These are phyloP conservation scores for Pelecanoides urinatrix DNA, from an alignment of 2,113 vertebrate species.

Conservation along the genomic window DNA sequence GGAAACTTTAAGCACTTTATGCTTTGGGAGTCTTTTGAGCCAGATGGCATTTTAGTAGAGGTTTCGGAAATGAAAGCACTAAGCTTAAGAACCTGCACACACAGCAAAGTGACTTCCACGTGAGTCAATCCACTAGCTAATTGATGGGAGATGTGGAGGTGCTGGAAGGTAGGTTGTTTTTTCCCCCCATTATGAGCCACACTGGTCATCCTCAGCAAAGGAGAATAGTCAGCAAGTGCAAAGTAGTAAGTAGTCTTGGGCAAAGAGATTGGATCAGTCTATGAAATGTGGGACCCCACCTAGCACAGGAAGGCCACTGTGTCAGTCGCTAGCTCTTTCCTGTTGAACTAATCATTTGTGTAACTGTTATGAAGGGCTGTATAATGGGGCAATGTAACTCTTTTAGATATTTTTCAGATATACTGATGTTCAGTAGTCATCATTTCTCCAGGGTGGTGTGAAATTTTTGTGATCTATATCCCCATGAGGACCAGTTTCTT, in stretches of 20 bases:
- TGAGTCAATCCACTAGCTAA: neutral
- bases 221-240: neutral
- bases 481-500: accelerated
- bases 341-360: neutral
- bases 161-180: neutral
- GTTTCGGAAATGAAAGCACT: neutral
- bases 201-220: neutral
- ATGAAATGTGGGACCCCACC: accelerated
- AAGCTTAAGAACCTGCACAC: neutral
- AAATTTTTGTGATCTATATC: neutral
- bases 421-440: neutral
- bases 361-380: neutral
- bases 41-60: neutral
- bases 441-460: neutral
- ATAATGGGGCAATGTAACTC: neutral
- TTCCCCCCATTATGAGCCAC: neutral
- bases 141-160: neutral
- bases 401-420: neutral
- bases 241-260: neutral
- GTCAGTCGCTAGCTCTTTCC: accelerated
- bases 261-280: neutral
- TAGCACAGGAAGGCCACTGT: neutral
- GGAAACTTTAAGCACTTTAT: neutral
- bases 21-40: neutral
- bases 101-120: neutral